These are phyloP conservation scores for Coccyzus lansbergi DNA, from an alignment of 2,797 vertebrate species.

Conservation along the genomic window DNA sequence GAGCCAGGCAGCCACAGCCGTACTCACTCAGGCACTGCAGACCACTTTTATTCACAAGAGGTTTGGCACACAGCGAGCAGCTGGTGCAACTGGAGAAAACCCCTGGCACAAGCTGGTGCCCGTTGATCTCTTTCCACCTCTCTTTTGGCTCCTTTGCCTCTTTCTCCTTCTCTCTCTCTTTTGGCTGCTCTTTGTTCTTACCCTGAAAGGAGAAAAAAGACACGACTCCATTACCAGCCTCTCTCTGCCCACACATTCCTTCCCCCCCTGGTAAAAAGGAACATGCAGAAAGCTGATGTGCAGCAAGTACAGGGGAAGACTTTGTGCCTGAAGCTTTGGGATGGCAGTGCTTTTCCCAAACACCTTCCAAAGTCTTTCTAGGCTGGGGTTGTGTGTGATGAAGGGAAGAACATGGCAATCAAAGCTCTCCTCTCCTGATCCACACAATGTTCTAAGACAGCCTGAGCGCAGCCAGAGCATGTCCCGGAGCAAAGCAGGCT, in stretches of 20 bases:
- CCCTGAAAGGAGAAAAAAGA: conserved; percentile 79
- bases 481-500: background rate
- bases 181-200: conserved; percentile 86
- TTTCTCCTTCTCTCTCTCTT: conserved; percentile 81
- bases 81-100: conserved; percentile 85
- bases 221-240: background rate
- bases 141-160: conserved; percentile 74
- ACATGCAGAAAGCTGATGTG: background rate
- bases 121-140: conserved; percentile 71
- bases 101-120: conserved; percentile 85
- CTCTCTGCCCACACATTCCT: accelerated
- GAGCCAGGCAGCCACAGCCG: background rate
- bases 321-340: background rate
- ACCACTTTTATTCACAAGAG: conserved; percentile 86
- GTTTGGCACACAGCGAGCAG: conserved; percentile 90
- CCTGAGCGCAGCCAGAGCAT: background rate
- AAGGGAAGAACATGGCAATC: background rate
- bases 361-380: background rate
- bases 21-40: conserved; percentile 94
- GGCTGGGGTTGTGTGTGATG: background rate
- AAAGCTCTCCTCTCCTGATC: background rate
- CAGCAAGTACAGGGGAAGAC: background rate
- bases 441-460: background rate
- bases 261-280: accelerated
- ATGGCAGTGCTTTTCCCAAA: background rate